A percentile compares a stretch with the other conserved stretches of the same genome.
Evolutionary conservation across 1,140 invertebrate species (phyloP).

Genomic region (Zaprionus camerounensis): DNA sequence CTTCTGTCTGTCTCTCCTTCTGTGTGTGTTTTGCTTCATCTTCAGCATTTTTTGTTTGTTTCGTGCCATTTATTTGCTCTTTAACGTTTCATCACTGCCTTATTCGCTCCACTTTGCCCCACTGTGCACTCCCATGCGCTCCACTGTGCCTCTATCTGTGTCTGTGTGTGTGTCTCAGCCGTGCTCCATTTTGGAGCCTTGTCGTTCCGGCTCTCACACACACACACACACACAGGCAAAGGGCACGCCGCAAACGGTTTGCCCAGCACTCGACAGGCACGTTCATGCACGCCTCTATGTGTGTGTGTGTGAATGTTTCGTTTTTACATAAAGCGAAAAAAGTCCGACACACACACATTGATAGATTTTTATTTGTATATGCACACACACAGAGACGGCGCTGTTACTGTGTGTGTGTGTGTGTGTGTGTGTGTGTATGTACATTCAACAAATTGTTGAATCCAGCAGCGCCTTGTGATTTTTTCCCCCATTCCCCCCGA

Average conservation of each 20-base stretch:
- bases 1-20: neutral
- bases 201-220: conserved; percentile 53
- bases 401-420: conserved; percentile 27
- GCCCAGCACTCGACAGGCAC: conserved; percentile 64
- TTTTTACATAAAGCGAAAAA: conserved; percentile 46
- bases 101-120: conserved; percentile 4
- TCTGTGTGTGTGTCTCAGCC: neutral
- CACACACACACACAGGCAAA: conserved; percentile 28
- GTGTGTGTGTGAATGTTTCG: conserved; percentile 35
- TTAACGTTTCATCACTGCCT: conserved; percentile 65
- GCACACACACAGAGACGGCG: conserved; percentile 43
- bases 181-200: conserved; percentile 44
- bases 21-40: conserved; percentile 53
- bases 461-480: conserved; percentile 67
- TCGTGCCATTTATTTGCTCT: conserved; percentile 80
- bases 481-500: conserved; percentile 8
- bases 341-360: conserved; percentile 52
- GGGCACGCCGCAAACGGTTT: conserved; percentile 70
- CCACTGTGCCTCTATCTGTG: neutral
- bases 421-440: conserved; percentile 59
- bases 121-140: conserved; percentile 2
- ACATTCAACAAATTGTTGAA: conserved; percentile 81
- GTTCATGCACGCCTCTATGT: conserved; percentile 21
- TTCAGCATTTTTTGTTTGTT: conserved; percentile 59
- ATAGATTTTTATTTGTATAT: conserved; percentile 41